A percentile compares a stretch with the other conserved stretches of the same genome.
phyloP scores from a whole-genome alignment of 1,140 invertebrate species.

The Daktulosphaira vitifoliae region DNA sequence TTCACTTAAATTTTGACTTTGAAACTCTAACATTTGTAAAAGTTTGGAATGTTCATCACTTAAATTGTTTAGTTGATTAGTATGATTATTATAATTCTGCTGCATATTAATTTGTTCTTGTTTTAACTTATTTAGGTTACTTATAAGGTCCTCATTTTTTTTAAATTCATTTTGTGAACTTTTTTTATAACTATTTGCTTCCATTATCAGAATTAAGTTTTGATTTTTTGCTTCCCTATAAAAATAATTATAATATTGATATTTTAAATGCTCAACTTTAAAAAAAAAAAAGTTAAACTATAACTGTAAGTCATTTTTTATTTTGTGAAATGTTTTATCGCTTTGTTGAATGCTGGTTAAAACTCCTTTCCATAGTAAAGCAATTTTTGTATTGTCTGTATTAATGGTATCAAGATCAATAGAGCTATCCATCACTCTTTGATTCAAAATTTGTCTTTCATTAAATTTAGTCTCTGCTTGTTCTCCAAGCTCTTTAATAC shows the following conservation, averaged over 20 bases:
- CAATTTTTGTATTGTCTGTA: constrained; percentile 13
- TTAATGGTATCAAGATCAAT: constrained; percentile 21
- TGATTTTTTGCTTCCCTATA: constrained; percentile 25
- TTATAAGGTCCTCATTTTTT: constrained; percentile 5
- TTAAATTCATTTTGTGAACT: constrained; percentile 2
- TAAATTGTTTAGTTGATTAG: constrained; percentile 8
- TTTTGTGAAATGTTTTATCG: constrained; percentile 2
- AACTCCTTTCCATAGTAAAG: constrained; percentile 22
- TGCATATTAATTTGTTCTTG: constrained; percentile 1
- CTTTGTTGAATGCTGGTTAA: constrained; percentile 21
- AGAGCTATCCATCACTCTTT: constrained; percentile 22
- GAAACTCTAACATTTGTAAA: constrained; percentile 15
- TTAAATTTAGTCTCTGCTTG: constrained; percentile 24
- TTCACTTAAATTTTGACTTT: constrained; percentile 17
- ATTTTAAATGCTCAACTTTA: too few species aligned
- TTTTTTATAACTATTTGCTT: constrained; percentile 7
- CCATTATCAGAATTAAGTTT: constrained; percentile 6
- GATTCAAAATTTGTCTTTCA: constrained; percentile 18
- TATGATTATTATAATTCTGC: not conserved
- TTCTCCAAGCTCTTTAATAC: constrained; percentile 19
- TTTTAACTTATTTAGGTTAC: constrained; percentile 8
- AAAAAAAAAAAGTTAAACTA: too few species aligned
- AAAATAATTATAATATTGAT: not conserved
- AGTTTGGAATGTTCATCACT: constrained; percentile 19
- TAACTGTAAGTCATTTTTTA: constrained; percentile 22